Percentiles rank a stretch among this genome's conserved stretches.
These are phyloP conservation scores for Hoplostethus atlanticus DNA, from an alignment of 2,797 vertebrate species.

Conservation along the genomic window DNA sequence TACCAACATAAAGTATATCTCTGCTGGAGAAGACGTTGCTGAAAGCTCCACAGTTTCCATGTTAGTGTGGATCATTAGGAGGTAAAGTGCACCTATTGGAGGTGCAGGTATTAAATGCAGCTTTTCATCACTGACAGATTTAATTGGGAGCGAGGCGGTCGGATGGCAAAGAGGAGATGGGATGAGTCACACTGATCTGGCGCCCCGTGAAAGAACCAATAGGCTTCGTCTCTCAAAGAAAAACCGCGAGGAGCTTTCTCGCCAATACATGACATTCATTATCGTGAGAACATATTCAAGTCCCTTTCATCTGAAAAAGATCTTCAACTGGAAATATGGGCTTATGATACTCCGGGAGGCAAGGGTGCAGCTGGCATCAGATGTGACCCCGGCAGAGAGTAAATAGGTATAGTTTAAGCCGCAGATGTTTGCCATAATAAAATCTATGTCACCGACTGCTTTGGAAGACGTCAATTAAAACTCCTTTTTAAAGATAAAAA, in stretches of 20 bases:
- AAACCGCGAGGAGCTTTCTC: conserved; percentile 23
- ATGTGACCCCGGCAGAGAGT: conserved; percentile 40
- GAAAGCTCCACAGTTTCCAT: conserved; percentile 11
- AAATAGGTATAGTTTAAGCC: conserved; percentile 55
- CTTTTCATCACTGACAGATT: conserved; percentile 36
- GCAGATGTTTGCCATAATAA: conserved; percentile 75
- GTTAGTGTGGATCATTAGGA: conserved; percentile 20
- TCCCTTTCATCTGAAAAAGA: conserved; percentile 66
- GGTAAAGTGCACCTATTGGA: conserved; percentile 35
- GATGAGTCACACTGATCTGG: conserved; percentile 67
- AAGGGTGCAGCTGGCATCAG: conserved; percentile 67
- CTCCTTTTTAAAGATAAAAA: conserved; percentile 60
- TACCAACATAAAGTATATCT: not conserved
- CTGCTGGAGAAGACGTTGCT: not conserved
- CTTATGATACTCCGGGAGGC: conserved; percentile 38
- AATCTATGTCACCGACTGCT: conserved; percentile 39
- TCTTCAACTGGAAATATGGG: conserved; percentile 46
- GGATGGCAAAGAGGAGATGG: conserved; percentile 37
- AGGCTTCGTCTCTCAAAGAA: conserved; percentile 48
- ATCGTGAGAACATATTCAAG: conserved; percentile 58
- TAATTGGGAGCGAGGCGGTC: conserved; percentile 46
- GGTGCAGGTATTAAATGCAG: conserved; percentile 35
- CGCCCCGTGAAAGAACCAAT: conserved; percentile 35
- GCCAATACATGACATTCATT: conserved; percentile 62
- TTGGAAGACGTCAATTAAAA: conserved; percentile 55